These are phyloP conservation scores for Lithobates sylvaticus DNA, from an alignment of 2,797 vertebrate genomes.

Conservation along the genomic window DNA sequence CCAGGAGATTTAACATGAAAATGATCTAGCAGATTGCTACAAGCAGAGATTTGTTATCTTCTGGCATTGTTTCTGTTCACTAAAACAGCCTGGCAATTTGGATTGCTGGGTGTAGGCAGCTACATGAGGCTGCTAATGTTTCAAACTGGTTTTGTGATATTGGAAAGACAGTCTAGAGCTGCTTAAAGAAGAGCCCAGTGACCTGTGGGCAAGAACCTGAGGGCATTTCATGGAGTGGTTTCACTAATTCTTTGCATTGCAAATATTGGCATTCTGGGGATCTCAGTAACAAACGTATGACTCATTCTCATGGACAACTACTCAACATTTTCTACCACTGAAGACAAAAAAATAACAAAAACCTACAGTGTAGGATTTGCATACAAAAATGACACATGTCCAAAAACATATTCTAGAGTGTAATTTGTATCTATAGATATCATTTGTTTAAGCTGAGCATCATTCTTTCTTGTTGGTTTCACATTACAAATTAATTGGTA, in stretches of 20 bases:
- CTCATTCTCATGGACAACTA: conserved; percentile 78
- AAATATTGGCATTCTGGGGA: conserved; percentile 85
- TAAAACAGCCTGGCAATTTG: conserved; percentile 71
- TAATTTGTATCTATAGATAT: conserved; percentile 81
- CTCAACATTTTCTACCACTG: conserved; percentile 81
- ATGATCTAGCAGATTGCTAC: conserved; percentile 88
- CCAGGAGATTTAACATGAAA: conserved; percentile 99
- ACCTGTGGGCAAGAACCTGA: conserved; percentile 73
- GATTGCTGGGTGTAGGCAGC: conserved; percentile 70
- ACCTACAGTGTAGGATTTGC: conserved; percentile 83
- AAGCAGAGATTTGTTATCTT: conserved; percentile 68
- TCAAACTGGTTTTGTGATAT: conserved; percentile 73
- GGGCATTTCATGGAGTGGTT: conserved; percentile 77
- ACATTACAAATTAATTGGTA: conserved; percentile 73
- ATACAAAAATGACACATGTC: conserved; percentile 78
- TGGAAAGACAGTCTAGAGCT: conserved; percentile 73
- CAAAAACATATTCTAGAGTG: conserved; percentile 75
- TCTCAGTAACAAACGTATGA: conserved; percentile 81
- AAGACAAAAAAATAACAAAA: conserved; percentile 65
- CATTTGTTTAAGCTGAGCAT: conserved; percentile 81
- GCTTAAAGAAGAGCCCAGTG: conserved; percentile 70
- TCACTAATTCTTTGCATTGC: conserved; percentile 83
- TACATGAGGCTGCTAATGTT: conserved; percentile 68
- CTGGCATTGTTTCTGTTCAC: conserved; percentile 73
- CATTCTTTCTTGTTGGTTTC: conserved; percentile 74